Evolutionary conservation across 2,888 invertebrate species (phyloP), one percentile per base, ranked within the genome.

Genomic region (Poecilus cupreus): DNA sequence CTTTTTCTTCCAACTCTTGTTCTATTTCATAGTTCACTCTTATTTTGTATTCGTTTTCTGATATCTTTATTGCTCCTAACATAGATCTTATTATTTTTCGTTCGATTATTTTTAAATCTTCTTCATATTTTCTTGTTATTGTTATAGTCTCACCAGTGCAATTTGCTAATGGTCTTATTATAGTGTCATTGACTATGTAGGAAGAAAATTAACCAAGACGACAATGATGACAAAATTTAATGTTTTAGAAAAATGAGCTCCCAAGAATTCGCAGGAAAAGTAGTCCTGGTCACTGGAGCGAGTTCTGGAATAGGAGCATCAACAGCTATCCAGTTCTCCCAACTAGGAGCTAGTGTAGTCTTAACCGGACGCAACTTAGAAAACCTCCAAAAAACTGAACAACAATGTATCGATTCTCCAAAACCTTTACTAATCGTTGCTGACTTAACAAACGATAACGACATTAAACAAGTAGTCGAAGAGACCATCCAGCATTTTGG

Each of bases 271-370:
- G 89, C 91, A 51, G 94, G 94, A 43, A 95, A 95, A 92, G 94
- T 95, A 3, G 92, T 94, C 8, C 89, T 95, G 74, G 92, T 95
- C 83, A 94, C 95, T 51, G 96, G 96, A 70, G 96, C 96, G 0
- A 96, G 96, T 88, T 96, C 96, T 16, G 96, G 96, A 4, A 96
- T 97, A 83, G 97, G 96, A 3, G 94, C 94, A 51, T 94, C 94
- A 3, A 95, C 96, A 5, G 96, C 96, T 0, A 89, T 95, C 82
- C 93, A 94, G 85, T 91, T 97, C 84, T 93, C 96, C 1, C 91
- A 92, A 85, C 90, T 94, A 49, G 96, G 96, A 20, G 96, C 96
- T 0, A 92, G 91, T 81, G 88, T 97, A n/a, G 93, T 94, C 20
- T 91, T 92, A 86, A 93, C 91, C 87, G 96, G 92, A 89, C 91